Base-by-base conservation (phyloP, 2,113 vertebrate genomes). In the Circaetus gallicus region DNA sequence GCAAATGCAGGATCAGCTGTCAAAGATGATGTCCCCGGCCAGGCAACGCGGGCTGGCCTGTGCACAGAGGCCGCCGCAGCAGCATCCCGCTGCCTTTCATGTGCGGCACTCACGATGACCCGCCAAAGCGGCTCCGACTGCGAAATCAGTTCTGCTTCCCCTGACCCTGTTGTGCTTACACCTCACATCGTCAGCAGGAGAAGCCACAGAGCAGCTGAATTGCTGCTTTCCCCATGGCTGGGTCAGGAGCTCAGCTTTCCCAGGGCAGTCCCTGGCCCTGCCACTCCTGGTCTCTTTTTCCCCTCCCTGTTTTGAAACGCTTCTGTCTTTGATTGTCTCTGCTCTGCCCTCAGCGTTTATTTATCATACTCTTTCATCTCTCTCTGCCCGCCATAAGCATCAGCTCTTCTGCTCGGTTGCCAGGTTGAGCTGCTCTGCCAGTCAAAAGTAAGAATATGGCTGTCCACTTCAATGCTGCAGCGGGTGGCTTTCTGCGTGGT, bases 121-220 rank as follows among this genome's bases (percentile, higher is more conserved):
- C 26, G 31, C 63, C 32, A 8, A 25, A 34, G 16, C 10, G 34
- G 65, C 36, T 85, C 18, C 9, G 7, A 29, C 53, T 61, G 34
- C 11, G 9, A 6, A 47, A n/a, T 0, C 0, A 1, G 1, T 20
- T 82, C 34, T 61, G 45, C 43, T 34, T 20, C 38, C 43, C 2
- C 1, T 24, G 58, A 10, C 10, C n/a, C 18, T 34, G 8, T 45
- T 45, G 28, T 16, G 38, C n/a, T 36, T 8, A 61, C n/a, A 11
- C n/a, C n/a, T 24, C 6, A 4, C 34, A 5, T 4, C 7, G 7
- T 7, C 38, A 74, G 53, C 36, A 38, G 78, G 40, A 32, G 22
- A 20, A 45, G 38, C 24, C 24, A 28, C 18, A 25, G 45, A 45
- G 55, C 17, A 28, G 45, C 34, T 76, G 28, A 45, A 14, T 45